Evolutionary conservation across 53 echinoderm and acorn worm genomes (phyloP).

Genomic region (Temnopleurus reevesii): DNA sequence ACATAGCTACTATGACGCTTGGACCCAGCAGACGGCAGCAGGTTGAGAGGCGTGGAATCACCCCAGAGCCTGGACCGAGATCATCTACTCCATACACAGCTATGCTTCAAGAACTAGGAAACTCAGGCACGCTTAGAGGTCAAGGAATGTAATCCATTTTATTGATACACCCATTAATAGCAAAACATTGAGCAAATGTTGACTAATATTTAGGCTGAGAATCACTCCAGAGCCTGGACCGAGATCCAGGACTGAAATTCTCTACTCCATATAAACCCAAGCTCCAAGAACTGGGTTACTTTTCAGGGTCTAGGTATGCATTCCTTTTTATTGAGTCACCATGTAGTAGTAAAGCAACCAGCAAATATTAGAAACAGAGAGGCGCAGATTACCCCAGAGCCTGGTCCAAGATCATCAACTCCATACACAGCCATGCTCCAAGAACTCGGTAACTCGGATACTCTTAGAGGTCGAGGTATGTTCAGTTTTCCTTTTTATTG

Average conservation of each 20-base stretch:
- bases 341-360: too few relatives aligned
- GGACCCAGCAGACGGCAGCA: constrained; percentile 50
- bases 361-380: too few relatives aligned
- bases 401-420: constrained; percentile 70
- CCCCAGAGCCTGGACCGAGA: constrained; percentile 71
- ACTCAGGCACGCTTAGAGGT: constrained; percentile 67
- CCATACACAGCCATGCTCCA: constrained; percentile 72
- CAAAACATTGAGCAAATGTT: constrained; percentile 29
- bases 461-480: constrained; percentile 70
- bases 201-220: constrained; percentile 68
- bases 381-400: too few relatives aligned
- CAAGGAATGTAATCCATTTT: constrained; percentile 58
- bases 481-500: too few relatives aligned
- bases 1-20: constrained; percentile 40
- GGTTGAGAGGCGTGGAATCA: constrained; percentile 79
- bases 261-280: constrained; percentile 71
- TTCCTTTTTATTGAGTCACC: too few relatives aligned
- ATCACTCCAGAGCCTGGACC: constrained; percentile 68
- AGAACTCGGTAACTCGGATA: constrained; percentile 62
- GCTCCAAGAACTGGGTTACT: constrained; percentile 37
- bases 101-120: constrained; percentile 51
- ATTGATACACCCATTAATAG: too few relatives aligned
- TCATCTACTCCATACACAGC: constrained; percentile 77
- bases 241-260: too few relatives aligned
- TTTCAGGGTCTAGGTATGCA: constrained; percentile 61